Percentiles rank a stretch among this genome's conserved stretches.
These are phyloP conservation scores for Psilanteris sp. DNA, from an alignment of 1,140 invertebrate species.

Conservation along the genomic window DNA sequence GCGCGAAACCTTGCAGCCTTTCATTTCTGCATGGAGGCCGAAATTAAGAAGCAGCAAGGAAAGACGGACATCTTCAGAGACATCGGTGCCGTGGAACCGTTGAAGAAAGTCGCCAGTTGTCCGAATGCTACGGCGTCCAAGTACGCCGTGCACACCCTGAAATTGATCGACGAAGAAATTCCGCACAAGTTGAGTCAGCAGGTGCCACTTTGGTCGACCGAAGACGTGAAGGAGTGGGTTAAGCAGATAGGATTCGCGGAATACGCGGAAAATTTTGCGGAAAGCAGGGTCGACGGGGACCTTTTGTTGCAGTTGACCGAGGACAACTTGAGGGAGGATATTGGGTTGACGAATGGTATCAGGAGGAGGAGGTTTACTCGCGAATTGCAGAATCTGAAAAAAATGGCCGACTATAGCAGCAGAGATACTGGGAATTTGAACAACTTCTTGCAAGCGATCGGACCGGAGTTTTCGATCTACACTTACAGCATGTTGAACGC, in stretches of 20 bases:
- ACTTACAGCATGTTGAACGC: constrained; percentile 98
- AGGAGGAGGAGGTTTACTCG: constrained; percentile 95
- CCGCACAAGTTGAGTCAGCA: constrained; percentile 98
- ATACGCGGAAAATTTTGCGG: constrained; percentile 90
- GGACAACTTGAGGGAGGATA: constrained; percentile 94
- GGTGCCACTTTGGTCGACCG: constrained; percentile 97
- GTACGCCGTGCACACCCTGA: constrained; percentile 96
- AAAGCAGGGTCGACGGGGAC: constrained; percentile 98
- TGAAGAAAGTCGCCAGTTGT: constrained; percentile 98
- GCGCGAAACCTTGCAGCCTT: constrained; percentile 98
- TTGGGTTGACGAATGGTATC: constrained; percentile 96
- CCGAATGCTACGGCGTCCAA: constrained; percentile 98
- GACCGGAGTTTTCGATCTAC: constrained; percentile 96
- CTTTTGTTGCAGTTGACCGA: constrained; percentile 95
- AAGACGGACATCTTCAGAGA: constrained; percentile 96
- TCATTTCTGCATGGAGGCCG: constrained; percentile 99
- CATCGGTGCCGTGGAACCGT: constrained; percentile 96
- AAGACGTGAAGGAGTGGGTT: constrained; percentile 98
- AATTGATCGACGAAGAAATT: constrained; percentile 96
- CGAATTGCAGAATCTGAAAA: constrained; percentile 96
- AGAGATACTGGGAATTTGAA: constrained; percentile 95
- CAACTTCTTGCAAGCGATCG: constrained; percentile 92
- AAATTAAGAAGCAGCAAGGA: constrained; percentile 97
- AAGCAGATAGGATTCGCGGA: constrained; percentile 97
- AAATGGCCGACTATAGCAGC: constrained; percentile 98